Evolutionary conservation across 2,888 invertebrate species (phyloP).

Genomic region (Papilio protenor): DNA sequence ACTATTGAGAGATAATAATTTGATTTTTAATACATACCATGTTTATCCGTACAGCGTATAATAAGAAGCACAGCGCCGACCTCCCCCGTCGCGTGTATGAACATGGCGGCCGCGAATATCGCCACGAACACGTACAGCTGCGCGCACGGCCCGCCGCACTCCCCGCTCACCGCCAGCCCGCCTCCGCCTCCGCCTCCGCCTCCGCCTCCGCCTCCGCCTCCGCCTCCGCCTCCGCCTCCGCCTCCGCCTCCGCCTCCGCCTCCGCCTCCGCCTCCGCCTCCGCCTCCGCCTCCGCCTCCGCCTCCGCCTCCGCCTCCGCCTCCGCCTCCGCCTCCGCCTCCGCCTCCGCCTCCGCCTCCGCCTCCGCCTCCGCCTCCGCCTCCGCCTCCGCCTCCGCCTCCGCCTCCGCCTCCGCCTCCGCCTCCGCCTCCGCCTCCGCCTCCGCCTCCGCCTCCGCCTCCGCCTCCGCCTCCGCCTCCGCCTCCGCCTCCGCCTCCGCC

Average conservation of each 20-base stretch:
- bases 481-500: slow-evolving; percentile 91
- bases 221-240: slow-evolving; percentile 84
- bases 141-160: slow-evolving; percentile 91
- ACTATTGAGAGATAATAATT: not conserved
- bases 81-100: slow-evolving; percentile 96
- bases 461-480: slow-evolving; percentile 21
- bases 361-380: slow-evolving; percentile 22
- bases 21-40: slow-evolving; percentile 70
- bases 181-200: not conserved
- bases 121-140: slow-evolving; percentile 91
- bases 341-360: slow-evolving; percentile 48
- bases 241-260: slow-evolving; percentile 88
- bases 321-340: slow-evolving; percentile 90
- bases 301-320: slow-evolving; percentile 84
- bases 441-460: slow-evolving; percentile 13
- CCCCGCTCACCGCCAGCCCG: slow-evolving; percentile 89
- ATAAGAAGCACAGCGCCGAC: slow-evolving; percentile 96
- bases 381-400: slow-evolving; percentile 69
- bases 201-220: slow-evolving; percentile 26
- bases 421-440: slow-evolving; percentile 64
- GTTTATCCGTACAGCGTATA: slow-evolving; percentile 94
- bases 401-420: slow-evolving; percentile 91
- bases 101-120: slow-evolving; percentile 94
- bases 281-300: slow-evolving; percentile 29
- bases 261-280: not conserved